Evolutionary conservation across 1,140 invertebrate species (phyloP).

Genomic region (silkworm (Bombyx mori)): DNA sequence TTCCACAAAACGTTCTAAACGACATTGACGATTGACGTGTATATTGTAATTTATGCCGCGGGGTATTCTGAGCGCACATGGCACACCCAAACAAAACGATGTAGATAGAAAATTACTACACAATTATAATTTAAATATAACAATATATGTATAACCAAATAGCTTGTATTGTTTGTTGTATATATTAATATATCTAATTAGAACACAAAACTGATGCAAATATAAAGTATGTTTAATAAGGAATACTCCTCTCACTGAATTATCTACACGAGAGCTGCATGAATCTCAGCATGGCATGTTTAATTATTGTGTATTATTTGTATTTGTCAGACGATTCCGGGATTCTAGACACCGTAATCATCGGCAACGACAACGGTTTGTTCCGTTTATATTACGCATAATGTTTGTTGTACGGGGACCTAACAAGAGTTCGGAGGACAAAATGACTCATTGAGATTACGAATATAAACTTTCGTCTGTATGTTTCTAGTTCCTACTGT

Average conservation of each 20-base stretch:
- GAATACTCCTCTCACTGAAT: not conserved
- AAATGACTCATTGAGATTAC: not conserved
- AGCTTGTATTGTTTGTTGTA: too few species aligned
- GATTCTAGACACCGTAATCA: conserved; percentile 60
- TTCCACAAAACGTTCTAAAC: too few species aligned
- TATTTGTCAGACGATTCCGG: conserved; percentile 67
- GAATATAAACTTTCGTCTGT: not conserved
- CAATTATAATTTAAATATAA: not conserved
- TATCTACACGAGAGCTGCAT: conserved; percentile 45
- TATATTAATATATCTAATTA: too few species aligned
- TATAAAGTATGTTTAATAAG: too few species aligned
- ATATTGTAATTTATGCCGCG: too few species aligned
- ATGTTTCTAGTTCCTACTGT: too few species aligned
- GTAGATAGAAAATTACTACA: conserved; percentile 2
- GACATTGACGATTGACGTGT: too few species aligned
- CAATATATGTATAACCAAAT: too few species aligned
- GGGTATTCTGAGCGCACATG: too few species aligned
- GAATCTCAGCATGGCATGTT: conserved; percentile 64
- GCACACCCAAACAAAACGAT: too few species aligned
- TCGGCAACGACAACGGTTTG: conserved; percentile 61
- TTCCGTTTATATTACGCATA: conserved; percentile 32
- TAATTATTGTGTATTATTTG: conserved; percentile 40
- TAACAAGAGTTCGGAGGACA: not conserved
- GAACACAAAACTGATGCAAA: too few species aligned
- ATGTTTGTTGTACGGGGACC: not conserved